Evolutionary conservation across 1,140 invertebrate genomes (phyloP).

Genomic region (Lerema accius): DNA sequence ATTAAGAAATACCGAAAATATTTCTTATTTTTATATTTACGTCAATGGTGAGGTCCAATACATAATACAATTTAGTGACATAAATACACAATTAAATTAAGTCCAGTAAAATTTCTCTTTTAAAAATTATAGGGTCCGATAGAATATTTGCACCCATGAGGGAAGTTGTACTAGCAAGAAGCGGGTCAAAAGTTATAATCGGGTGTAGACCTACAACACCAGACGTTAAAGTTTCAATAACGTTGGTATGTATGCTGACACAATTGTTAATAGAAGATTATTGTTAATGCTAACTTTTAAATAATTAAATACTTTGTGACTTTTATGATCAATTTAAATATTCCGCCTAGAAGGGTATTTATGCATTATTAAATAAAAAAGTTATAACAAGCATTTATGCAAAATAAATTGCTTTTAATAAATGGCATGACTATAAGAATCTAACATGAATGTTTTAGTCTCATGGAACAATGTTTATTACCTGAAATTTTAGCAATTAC

Average conservation of each 20-base stretch:
- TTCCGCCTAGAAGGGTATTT: not conserved
- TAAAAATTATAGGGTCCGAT: constrained; percentile 79
- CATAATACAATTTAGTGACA: not conserved
- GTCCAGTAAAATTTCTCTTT: constrained; percentile 25
- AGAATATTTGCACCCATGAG: constrained; percentile 81
- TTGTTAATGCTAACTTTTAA: constrained; percentile 1
- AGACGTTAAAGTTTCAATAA: constrained; percentile 83
- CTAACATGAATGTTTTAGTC: constrained; percentile 31
- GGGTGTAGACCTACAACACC: constrained; percentile 88
- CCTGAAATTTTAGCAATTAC: constrained; percentile 5
- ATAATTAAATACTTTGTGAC: not conserved
- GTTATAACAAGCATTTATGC: constrained; percentile 1
- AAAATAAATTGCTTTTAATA: constrained; percentile 48
- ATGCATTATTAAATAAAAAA: not conserved
- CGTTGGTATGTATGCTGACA: constrained; percentile 66
- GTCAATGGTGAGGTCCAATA: constrained; percentile 84
- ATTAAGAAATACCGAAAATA: constrained; percentile 70
- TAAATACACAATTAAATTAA: not conserved
- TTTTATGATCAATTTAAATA: not conserved
- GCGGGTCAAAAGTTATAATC: constrained; percentile 79
- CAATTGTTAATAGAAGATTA: constrained; percentile 37
- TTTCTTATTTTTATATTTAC: constrained; percentile 84
- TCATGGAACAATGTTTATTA: constrained; percentile 43
- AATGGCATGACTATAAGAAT: constrained; percentile 49
- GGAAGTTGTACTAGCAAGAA: constrained; percentile 64